Percentiles rank a stretch among this genome's conserved stretches.
These are phyloP conservation scores for Phthorimaea operculella DNA, from an alignment of 1,140 invertebrate species.

Conservation along the genomic window DNA sequence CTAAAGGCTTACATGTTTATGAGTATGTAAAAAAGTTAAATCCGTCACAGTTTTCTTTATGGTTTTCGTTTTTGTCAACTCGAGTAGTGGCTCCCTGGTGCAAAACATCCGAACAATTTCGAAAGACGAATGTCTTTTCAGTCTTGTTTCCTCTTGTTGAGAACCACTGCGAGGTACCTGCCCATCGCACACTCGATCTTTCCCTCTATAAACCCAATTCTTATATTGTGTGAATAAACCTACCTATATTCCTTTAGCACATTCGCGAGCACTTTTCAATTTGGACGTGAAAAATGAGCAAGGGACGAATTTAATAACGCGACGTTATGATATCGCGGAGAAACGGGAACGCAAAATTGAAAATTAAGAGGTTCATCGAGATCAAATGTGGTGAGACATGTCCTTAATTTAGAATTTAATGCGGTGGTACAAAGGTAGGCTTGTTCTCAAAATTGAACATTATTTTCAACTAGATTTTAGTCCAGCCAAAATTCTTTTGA, in stretches of 20 bases:
- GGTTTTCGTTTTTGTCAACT: no score
- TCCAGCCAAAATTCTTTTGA: neutral
- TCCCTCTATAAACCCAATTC: constrained; percentile 55
- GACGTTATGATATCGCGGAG: constrained; percentile 33
- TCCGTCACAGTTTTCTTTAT: no score
- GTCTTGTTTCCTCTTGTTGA: no score
- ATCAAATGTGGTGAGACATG: neutral
- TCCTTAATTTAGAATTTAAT: neutral
- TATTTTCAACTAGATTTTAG: neutral
- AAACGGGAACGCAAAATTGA: constrained; percentile 33
- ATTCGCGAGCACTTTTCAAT: constrained; percentile 52
- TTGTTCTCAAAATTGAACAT: neutral
- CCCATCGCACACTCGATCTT: constrained; percentile 31
- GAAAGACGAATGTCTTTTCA: no score
- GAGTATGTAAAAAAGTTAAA: no score
- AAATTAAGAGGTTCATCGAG: constrained; percentile 35
- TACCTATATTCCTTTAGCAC: constrained; percentile 32
- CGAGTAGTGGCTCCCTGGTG: no score
- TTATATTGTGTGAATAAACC: constrained; percentile 47
- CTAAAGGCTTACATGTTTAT: no score
- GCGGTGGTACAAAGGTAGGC: neutral
- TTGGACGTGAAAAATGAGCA: constrained; percentile 52
- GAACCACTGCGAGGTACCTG: constrained; percentile 25
- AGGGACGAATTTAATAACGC: constrained; percentile 48
- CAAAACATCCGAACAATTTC: no score